Percentiles rank a stretch among this genome's conserved stretches.
Evolutionary conservation across 2,888 invertebrate genomes (phyloP).

Genomic region (Rhopalosiphum nymphaeae): DNA sequence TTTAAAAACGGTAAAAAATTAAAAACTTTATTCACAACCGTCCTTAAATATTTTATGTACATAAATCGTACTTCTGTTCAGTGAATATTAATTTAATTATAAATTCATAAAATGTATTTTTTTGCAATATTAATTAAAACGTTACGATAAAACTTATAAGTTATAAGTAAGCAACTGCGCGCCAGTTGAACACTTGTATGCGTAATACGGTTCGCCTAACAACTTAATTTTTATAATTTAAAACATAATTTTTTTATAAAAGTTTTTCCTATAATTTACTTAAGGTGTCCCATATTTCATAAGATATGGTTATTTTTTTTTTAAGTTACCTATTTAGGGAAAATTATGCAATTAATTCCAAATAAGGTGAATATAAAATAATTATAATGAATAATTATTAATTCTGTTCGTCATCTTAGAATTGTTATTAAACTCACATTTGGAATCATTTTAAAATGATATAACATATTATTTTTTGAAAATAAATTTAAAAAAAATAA

Average conservation of each 20-base stretch:
- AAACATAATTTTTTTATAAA: not conserved
- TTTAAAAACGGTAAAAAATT: slow-evolving; percentile 18
- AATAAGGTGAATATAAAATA: not conserved
- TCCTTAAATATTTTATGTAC: slow-evolving; percentile 27
- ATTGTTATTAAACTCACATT: not conserved
- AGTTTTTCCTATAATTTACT: not conserved
- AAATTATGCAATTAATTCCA: not conserved
- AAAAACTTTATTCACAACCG: slow-evolving; percentile 13
- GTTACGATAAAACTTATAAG: slow-evolving; percentile 12
- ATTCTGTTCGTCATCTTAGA: not conserved
- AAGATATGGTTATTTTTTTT: not conserved
- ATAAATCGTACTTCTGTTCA: slow-evolving; percentile 35
- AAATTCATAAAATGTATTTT: slow-evolving; percentile 42
- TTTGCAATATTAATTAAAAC: slow-evolving; percentile 26
- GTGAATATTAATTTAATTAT: slow-evolving; percentile 54
- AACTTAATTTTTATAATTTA: not conserved
- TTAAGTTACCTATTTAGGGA: not conserved
- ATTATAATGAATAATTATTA: not conserved
- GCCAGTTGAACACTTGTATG: not conserved
- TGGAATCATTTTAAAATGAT: not conserved
- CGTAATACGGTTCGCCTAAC: not conserved
- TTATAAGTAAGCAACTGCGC: not conserved
- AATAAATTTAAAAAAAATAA: not conserved
- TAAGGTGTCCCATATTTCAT: not conserved
- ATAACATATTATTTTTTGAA: not conserved